Percentiles rank a stretch among this genome's conserved stretches.
These are phyloP conservation scores for Falco concolor DNA, from an alignment of 2,797 vertebrate species.

Conservation along the genomic window DNA sequence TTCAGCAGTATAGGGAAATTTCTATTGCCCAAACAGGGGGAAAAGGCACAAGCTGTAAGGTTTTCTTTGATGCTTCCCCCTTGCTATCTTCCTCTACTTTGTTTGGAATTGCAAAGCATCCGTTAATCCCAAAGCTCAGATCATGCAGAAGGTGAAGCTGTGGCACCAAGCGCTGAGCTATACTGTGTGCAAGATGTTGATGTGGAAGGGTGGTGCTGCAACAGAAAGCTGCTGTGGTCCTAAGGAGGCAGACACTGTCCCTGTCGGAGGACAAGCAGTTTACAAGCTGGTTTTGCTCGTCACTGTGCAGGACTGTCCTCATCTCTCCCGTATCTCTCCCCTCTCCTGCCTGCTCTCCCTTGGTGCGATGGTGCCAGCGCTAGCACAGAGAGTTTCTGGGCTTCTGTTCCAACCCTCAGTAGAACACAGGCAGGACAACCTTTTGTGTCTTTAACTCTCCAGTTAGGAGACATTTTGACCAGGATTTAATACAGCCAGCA, in stretches of 20 bases:
- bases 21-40: neutral
- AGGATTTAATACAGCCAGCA: neutral
- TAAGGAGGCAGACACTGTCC: rapidly evolving
- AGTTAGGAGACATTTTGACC: neutral
- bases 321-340: neutral
- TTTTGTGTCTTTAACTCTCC: neutral
- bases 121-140: neutral
- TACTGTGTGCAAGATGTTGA: neutral
- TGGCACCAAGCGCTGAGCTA: neutral
- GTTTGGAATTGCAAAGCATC: neutral
- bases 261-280: neutral
- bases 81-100: neutral
- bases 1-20: neutral
- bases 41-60: neutral
- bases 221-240: neutral
- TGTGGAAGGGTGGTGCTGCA: neutral
- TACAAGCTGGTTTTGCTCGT: neutral
- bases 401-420: neutral
- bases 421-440: neutral
- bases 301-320: neutral
- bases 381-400: neutral
- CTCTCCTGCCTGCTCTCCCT: neutral
- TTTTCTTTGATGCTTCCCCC: neutral
- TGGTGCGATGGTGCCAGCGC: neutral
- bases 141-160: neutral